Conservation (phyloP, 2,113 vertebrate species). For the Syngnathus typhle region DNA sequence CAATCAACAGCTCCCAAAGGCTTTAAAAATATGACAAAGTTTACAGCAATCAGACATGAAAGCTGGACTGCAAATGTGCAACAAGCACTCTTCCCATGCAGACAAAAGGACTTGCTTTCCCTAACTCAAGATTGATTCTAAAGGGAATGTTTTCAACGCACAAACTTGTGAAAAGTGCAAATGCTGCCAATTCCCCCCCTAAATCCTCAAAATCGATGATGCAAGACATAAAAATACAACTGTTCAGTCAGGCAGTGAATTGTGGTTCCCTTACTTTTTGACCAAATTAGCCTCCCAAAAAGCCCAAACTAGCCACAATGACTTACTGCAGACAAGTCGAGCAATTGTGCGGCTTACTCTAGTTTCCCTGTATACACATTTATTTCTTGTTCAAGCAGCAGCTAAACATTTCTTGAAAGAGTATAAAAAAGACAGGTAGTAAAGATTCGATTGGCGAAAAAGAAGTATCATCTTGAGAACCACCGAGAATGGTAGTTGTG, state of each 20-base stretch:
- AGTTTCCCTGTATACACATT: slow-evolving; percentile 1
- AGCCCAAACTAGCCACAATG: not conserved
- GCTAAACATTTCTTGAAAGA: not conserved
- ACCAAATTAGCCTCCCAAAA: not conserved
- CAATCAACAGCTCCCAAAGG: slow-evolving; percentile 17
- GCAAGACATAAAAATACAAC: slow-evolving; percentile 2
- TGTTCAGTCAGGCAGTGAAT: slow-evolving; percentile 20
- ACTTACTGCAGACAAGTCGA: not conserved
- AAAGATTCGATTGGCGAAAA: slow-evolving; percentile 22
- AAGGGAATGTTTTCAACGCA: slow-evolving; percentile 43
- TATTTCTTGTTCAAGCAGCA: not conserved
- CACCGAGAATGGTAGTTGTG: slow-evolving; percentile 27
- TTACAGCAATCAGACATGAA: slow-evolving; percentile 39
- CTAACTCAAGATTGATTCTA: slow-evolving; percentile 21
- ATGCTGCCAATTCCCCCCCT: slow-evolving; percentile 29
- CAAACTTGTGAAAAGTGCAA: slow-evolving; percentile 51
- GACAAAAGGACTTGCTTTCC: not conserved
- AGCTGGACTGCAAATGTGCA: slow-evolving; percentile 45
- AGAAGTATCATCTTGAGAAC: slow-evolving; percentile 19
- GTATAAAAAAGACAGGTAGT: not conserved
- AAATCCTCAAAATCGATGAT: slow-evolving; percentile 7
- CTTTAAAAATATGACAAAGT: slow-evolving; percentile 37
- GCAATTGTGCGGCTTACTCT: not conserved
- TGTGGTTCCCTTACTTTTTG: not conserved
- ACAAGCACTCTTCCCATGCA: slow-evolving; percentile 30